These are phyloP conservation scores for Vesta saturnalis DNA, from an alignment of 2,888 invertebrate species.

Conservation along the genomic window DNA sequence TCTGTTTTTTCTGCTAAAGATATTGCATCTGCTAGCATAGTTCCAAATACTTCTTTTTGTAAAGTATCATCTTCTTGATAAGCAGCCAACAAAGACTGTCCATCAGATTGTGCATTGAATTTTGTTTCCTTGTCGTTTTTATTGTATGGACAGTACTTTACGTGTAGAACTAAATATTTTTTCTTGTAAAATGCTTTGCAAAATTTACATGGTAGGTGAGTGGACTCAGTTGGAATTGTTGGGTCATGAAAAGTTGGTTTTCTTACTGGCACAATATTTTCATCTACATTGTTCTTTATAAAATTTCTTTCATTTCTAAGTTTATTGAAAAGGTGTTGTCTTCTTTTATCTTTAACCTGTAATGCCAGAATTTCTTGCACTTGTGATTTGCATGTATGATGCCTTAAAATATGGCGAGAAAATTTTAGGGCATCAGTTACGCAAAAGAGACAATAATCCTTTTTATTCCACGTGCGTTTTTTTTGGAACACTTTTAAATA, in stretches of 20 bases:
- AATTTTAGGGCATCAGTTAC: no score
- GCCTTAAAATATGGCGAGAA: no score
- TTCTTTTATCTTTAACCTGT: not conserved
- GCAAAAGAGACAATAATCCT: no score
- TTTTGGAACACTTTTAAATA: no score
- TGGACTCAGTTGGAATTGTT: not conserved
- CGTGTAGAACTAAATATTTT: slow-evolving; percentile 7
- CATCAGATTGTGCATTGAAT: slow-evolving; percentile 15
- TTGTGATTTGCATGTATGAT: no score
- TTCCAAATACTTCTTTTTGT: slow-evolving; percentile 17
- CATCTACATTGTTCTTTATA: not conserved
- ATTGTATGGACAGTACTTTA: slow-evolving; percentile 9
- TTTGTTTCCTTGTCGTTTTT: slow-evolving; percentile 4
- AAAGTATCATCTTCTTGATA: slow-evolving; percentile 13
- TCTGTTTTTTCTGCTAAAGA: no score
- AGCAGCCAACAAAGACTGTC: slow-evolving; percentile 4
- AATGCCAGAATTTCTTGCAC: slow-evolving; percentile 16
- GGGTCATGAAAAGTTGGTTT: no score
- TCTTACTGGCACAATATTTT: slow-evolving; percentile 15
- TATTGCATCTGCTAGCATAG: slow-evolving; percentile 1
- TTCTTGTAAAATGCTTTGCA: slow-evolving; percentile 14
- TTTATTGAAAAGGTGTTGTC: slow-evolving; percentile 9
- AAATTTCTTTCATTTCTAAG: no score
- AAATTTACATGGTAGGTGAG: slow-evolving; percentile 17
- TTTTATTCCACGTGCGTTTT: no score